Percentiles rank a stretch among this genome's conserved stretches.
phyloP scores from a whole-genome alignment of 1,140 invertebrate species.

The Pseudomyrmex dendroicus region DNA sequence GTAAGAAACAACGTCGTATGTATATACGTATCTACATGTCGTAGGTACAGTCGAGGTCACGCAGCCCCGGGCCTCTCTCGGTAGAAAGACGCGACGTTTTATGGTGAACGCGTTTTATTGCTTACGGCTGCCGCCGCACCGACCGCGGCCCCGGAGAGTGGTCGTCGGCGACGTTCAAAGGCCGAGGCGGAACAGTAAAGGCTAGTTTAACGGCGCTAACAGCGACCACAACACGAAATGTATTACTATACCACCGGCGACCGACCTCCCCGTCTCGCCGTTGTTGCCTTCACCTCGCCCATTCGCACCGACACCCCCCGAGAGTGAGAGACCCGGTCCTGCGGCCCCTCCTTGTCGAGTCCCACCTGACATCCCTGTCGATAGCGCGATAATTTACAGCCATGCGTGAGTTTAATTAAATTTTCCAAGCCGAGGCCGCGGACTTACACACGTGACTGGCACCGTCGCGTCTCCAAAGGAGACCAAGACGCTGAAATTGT shows the following conservation, averaged over 20 bases:
- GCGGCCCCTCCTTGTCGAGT: not conserved
- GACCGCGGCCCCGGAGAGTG: slow-evolving; percentile 35
- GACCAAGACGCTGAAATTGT: not conserved
- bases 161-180: slow-evolving; percentile 80
- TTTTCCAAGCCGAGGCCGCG: slow-evolving; percentile 58
- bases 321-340: not conserved
- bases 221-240: slow-evolving; percentile 80
- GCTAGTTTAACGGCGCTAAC: slow-evolving; percentile 84
- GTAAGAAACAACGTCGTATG: slow-evolving; percentile 27
- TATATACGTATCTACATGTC: not conserved
- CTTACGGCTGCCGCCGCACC: slow-evolving; percentile 60
- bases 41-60: slow-evolving; percentile 58
- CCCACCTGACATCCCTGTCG: slow-evolving; percentile 52
- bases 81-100: slow-evolving; percentile 74
- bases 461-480: not conserved
- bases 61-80: slow-evolving; percentile 12
- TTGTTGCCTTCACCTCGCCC: slow-evolving; percentile 36
- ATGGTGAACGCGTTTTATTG: slow-evolving; percentile 82
- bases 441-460: slow-evolving; percentile 24
- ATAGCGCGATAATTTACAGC: slow-evolving; percentile 76
- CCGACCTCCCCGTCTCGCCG: slow-evolving; percentile 38
- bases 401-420: slow-evolving; percentile 78
- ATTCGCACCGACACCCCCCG: slow-evolving; percentile 1
- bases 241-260: slow-evolving; percentile 72
- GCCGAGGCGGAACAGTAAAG: slow-evolving; percentile 81